Evolutionary conservation across 2,888 invertebrate genomes (phyloP).

Genomic region (Tetragnatha montana): DNA sequence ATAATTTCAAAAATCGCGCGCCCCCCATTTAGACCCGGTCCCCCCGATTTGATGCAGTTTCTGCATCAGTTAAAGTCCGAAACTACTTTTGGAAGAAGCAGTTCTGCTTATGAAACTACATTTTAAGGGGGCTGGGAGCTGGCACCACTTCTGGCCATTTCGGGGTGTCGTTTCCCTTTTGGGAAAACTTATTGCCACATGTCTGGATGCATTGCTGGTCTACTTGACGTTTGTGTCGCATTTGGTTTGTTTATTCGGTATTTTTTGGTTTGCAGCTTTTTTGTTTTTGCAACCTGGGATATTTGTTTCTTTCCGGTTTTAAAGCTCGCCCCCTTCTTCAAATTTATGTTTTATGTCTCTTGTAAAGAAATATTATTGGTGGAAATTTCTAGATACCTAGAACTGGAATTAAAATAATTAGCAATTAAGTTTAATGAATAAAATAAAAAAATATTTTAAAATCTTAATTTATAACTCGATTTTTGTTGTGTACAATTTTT

Average conservation of each 20-base stretch:
- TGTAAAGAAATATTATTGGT: too few species aligned
- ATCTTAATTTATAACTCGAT: too few species aligned
- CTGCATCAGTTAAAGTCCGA: not conserved
- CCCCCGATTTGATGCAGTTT: not conserved
- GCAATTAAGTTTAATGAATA: too few species aligned
- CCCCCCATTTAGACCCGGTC: conserved; percentile 14
- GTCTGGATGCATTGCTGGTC: not conserved
- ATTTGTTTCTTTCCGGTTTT: too few species aligned
- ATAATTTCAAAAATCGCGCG: conserved; percentile 46
- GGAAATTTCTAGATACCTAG: too few species aligned
- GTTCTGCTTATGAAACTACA: not conserved
- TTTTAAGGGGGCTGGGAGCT: not conserved
- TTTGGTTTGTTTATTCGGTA: not conserved
- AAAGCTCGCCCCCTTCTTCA: too few species aligned
- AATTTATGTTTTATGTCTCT: too few species aligned
- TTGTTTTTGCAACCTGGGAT: too few species aligned
- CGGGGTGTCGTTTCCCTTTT: not conserved
- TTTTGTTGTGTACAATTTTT: too few species aligned
- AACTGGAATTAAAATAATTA: too few species aligned
- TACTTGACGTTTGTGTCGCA: not conserved
- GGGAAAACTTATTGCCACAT: not conserved
- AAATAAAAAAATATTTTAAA: too few species aligned
- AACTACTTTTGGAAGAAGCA: not conserved
- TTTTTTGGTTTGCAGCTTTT: too few species aligned
- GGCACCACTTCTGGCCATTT: not conserved